phyloP scores from a whole-genome alignment of 2,797 vertebrate species.

The Rhinophrynus dorsalis region DNA sequence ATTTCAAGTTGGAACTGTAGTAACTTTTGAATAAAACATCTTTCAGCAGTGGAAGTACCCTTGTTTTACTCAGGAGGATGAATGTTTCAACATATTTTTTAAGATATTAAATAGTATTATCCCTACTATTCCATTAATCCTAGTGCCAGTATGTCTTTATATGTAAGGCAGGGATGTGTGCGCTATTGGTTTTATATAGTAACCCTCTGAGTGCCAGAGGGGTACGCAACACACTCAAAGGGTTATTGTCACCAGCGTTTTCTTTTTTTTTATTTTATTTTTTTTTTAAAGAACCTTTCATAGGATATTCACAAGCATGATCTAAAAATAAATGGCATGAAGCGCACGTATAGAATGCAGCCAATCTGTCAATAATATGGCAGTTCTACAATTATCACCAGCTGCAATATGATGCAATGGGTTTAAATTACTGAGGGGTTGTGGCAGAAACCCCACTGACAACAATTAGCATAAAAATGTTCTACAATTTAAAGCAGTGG shows the following conservation, averaged over 20 bases:
- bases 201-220: too few species aligned
- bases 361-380: slow-evolving; percentile 60
- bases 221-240: too few species aligned
- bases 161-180: too few species aligned
- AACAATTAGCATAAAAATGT: slow-evolving; percentile 65
- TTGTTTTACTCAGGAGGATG: too few species aligned
- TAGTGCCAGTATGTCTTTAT: too few species aligned
- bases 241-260: slow-evolving; percentile 1
- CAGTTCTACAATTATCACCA: slow-evolving; percentile 66
- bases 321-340: slow-evolving; percentile 59
- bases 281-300: slow-evolving; percentile 12
- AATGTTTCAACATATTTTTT: too few species aligned
- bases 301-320: slow-evolving; percentile 50
- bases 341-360: slow-evolving; percentile 59
- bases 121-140: too few species aligned
- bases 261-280: slow-evolving; percentile 35
- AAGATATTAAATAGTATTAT: too few species aligned
- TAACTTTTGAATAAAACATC: too few species aligned
- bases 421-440: slow-evolving; percentile 59
- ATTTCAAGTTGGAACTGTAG: too few species aligned
- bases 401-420: slow-evolving; percentile 66
- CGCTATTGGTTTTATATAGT: too few species aligned
- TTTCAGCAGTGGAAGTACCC: too few species aligned
- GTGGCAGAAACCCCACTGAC: slow-evolving; percentile 65
- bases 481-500: slow-evolving; percentile 62